Percentiles rank a stretch among this genome's conserved stretches.
Conservation (phyloP, 2,888 invertebrate genomes). For the Hartigia nigra region DNA sequence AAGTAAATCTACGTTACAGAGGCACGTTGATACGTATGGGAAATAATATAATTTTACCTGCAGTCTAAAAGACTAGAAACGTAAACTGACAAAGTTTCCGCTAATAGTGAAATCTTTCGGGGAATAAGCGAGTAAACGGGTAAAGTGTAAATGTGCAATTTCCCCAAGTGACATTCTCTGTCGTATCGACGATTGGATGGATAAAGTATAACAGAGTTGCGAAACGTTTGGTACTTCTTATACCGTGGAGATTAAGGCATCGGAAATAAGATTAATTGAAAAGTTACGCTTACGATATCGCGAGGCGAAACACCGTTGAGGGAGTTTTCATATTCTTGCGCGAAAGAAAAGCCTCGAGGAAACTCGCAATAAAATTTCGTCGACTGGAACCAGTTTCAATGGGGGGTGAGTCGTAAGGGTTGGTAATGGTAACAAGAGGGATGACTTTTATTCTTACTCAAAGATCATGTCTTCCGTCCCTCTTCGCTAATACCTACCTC, state of each 20-base stretch:
- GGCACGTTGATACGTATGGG: too few species aligned
- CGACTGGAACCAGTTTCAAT: not conserved
- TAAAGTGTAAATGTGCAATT: not conserved
- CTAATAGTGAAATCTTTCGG: too few species aligned
- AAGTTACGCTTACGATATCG: not conserved
- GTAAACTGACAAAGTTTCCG: too few species aligned
- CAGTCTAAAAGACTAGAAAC: too few species aligned
- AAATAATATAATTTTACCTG: too few species aligned
- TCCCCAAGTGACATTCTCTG: not conserved
- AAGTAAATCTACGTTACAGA: too few species aligned
- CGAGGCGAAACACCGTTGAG: not conserved
- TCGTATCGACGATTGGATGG: not conserved
- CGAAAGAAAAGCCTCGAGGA: not conserved
- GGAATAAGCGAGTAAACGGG: too few species aligned
- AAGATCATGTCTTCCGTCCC: not conserved
- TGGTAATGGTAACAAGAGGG: not conserved
- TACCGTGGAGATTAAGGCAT: not conserved
- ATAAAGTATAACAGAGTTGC: not conserved
- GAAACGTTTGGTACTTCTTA: not conserved
- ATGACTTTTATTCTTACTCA: not conserved
- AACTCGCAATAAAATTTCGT: not conserved
- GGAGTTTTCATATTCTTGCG: constrained; percentile 2
- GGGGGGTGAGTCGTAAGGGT: not conserved
- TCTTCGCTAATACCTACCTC: not conserved
- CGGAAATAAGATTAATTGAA: constrained; percentile 2